Percentiles rank a stretch among this genome's conserved stretches.
phyloP scores from a whole-genome alignment of 2,797 vertebrate species.

The Arnoldichthys spilopterus region DNA sequence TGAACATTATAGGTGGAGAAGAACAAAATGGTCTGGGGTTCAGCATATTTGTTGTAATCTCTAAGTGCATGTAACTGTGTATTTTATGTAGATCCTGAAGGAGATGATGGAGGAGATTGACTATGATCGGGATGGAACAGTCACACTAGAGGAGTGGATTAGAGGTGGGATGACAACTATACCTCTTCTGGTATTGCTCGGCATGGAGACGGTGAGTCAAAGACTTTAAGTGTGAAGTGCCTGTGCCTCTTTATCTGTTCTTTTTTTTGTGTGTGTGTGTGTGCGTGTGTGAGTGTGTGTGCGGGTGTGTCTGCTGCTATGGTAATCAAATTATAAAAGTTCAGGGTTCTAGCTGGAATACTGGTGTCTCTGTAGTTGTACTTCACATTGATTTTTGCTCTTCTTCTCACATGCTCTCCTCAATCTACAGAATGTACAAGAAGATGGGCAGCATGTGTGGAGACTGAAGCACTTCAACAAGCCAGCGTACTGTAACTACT shows the following conservation, averaged over 20 bases:
- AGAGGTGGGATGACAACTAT: conserved; percentile 94
- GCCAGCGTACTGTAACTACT: conserved; percentile 95
- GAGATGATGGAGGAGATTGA: conserved; percentile 96
- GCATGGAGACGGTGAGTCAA: conserved; percentile 87
- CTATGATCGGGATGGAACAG: conserved; percentile 86
- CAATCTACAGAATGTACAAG: conserved; percentile 81
- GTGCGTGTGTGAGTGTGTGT: conserved; percentile 25
- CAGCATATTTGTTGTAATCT: not conserved
- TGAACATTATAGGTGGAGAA: not conserved
- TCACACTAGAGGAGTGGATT: conserved; percentile 95
- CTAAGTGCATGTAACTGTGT: conserved; percentile 6
- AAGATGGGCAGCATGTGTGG: conserved; percentile 92
- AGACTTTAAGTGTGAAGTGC: conserved; percentile 24
- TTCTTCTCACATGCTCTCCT: not conserved
- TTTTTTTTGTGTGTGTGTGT: conserved; percentile 20
- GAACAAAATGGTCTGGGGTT: not conserved
- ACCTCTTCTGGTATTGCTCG: conserved; percentile 90
- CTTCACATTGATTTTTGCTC: not conserved
- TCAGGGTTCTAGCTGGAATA: not conserved
- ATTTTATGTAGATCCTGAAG: conserved; percentile 84
- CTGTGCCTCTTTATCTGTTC: conserved; percentile 18
- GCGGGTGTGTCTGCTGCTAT: conserved; percentile 4
- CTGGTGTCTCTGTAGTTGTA: not conserved
- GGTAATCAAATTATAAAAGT: not conserved
- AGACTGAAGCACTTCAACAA: conserved; percentile 97